Conservation (phyloP, 2,797 vertebrate species). For the Galago senegalensis region DNA sequence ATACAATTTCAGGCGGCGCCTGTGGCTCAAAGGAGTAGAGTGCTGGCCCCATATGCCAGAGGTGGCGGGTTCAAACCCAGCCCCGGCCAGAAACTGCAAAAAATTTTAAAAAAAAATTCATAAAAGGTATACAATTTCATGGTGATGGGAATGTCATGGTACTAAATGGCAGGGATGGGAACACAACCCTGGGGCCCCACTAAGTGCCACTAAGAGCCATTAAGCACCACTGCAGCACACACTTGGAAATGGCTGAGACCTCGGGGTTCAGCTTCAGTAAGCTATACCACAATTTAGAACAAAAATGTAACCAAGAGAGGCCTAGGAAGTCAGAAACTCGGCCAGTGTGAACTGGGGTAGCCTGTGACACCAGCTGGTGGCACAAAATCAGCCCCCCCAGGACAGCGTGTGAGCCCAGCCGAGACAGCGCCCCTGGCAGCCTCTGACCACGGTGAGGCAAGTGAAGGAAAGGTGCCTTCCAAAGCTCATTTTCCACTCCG, state of each 20-base stretch:
- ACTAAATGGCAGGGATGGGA: fast-evolving
- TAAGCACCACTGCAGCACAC: neutral
- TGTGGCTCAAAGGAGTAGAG: too few species aligned
- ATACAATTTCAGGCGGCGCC: neutral
- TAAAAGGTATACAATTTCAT: neutral
- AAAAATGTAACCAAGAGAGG: neutral
- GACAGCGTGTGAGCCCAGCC: fast-evolving
- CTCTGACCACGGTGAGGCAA: fast-evolving
- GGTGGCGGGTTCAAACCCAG: too few species aligned
- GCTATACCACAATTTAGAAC: fast-evolving
- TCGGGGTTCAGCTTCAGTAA: fast-evolving
- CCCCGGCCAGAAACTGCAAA: too few species aligned
- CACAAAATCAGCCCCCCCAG: neutral
- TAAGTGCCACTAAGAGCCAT: neutral
- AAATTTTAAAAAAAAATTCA: too few species aligned
- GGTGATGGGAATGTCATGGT: neutral
- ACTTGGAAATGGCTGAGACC: fast-evolving
- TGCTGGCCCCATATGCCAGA: too few species aligned
- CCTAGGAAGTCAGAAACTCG: neutral
- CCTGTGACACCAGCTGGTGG: neutral
- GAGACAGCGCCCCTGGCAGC: fast-evolving
- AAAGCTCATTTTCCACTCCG: neutral
- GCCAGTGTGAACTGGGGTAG: fast-evolving
- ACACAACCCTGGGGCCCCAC: neutral
- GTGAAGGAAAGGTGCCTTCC: fast-evolving